Percentiles rank a stretch among this genome's conserved stretches.
These are phyloP conservation scores for Polydrusus tereticollis DNA, from an alignment of 2,888 invertebrate genomes.

Conservation along the genomic window DNA sequence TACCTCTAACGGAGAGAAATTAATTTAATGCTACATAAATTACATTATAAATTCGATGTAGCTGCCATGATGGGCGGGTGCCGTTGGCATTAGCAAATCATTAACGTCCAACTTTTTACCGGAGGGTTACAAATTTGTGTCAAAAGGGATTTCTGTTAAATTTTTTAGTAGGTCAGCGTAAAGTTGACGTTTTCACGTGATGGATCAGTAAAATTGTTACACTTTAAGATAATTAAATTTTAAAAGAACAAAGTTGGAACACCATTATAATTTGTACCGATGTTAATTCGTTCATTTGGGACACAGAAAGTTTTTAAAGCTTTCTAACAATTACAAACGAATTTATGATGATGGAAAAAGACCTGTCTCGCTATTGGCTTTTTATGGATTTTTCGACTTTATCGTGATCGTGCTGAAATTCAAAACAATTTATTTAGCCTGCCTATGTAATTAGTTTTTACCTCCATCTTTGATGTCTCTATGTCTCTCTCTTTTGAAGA, in stretches of 20 bases:
- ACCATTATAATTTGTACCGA: neutral
- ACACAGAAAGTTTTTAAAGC: neutral
- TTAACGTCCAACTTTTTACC: slow-evolving; percentile 14
- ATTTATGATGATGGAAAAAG: too few species aligned
- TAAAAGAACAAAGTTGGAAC: neutral
- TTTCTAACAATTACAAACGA: neutral
- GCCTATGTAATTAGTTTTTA: too few species aligned
- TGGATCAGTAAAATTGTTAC: neutral
- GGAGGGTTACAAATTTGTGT: slow-evolving; percentile 18
- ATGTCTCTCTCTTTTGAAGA: too few species aligned
- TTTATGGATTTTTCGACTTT: too few species aligned
- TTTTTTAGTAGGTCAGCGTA: slow-evolving; percentile 13
- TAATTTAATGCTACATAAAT: slow-evolving; percentile 13
- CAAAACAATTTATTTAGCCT: too few species aligned
- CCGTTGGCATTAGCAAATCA: slow-evolving; percentile 12
- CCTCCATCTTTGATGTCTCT: too few species aligned
- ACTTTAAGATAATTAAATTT: slow-evolving; percentile 3
- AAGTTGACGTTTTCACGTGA: slow-evolving; percentile 12
- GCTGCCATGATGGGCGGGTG: neutral
- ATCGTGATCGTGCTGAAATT: too few species aligned
- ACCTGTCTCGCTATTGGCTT: too few species aligned
- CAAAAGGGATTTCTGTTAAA: neutral
- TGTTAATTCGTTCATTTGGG: neutral
- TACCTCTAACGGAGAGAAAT: neutral
- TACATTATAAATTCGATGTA: slow-evolving; percentile 15